phyloP scores from a whole-genome alignment of 2,113 vertebrate genomes.

The Macquaria australasica region DNA sequence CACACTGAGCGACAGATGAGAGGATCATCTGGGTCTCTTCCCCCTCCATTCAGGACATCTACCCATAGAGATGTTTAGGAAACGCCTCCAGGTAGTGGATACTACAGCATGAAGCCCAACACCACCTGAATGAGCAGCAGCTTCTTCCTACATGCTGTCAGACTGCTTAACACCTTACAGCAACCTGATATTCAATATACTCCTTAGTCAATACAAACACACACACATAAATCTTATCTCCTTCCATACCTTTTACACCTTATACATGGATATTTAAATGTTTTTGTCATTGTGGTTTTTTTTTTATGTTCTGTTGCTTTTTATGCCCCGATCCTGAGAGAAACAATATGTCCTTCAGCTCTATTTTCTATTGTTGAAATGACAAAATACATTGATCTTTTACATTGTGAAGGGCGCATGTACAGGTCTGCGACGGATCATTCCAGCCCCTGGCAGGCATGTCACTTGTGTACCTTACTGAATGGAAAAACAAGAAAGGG shows the following conservation, averaged over 20 bases:
- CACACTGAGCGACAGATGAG: not conserved
- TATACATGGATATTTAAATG: not conserved
- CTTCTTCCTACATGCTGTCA: not conserved
- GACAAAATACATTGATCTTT: no score
- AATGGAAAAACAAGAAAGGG: constrained; percentile 52
- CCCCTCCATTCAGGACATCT: not conserved
- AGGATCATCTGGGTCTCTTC: not conserved
- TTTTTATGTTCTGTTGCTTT: not conserved
- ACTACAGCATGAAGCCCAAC: not conserved
- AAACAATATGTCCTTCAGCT: not conserved
- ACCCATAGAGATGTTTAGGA: not conserved
- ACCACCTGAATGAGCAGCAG: not conserved
- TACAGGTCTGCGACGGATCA: constrained; percentile 48
- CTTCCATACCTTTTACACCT: not conserved
- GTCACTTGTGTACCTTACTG: constrained; percentile 36
- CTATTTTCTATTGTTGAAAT: not conserved
- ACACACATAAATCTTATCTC: not conserved
- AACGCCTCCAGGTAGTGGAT: not conserved
- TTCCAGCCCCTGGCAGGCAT: constrained; percentile 62
- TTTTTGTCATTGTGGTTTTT: not conserved
- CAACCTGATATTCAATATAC: not conserved
- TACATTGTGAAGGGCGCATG: constrained; percentile 19
- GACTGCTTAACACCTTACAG: not conserved
- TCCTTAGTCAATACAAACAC: not conserved
- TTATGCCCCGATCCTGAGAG: not conserved